Conservation (phyloP, 2,797 vertebrate genomes). For the Garrulus glandarius region DNA sequence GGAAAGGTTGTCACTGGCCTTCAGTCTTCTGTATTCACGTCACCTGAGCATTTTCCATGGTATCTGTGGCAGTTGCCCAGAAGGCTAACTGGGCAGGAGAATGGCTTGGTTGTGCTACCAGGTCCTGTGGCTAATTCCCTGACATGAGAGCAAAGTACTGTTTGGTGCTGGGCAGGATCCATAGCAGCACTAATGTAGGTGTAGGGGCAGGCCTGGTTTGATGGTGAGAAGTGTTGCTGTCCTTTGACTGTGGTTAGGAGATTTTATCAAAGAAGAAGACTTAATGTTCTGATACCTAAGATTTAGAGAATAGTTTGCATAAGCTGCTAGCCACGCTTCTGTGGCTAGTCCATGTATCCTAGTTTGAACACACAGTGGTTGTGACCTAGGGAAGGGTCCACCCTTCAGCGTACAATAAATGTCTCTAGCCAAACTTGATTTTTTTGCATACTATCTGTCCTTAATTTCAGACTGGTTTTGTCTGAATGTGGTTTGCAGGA, state of each 20-base stretch:
- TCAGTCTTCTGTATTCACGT: neutral
- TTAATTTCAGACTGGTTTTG: neutral
- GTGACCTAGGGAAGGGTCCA: neutral
- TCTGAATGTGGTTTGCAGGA: neutral
- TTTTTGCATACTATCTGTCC: neutral
- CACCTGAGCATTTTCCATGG: neutral
- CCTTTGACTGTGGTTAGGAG: neutral
- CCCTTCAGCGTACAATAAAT: neutral
- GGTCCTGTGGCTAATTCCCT: neutral
- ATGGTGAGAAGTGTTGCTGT: neutral
- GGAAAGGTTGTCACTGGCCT: neutral
- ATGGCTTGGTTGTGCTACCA: neutral
- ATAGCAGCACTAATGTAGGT: neutral
- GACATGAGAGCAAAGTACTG: neutral
- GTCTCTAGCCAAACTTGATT: neutral
- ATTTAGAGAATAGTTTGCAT: neutral
- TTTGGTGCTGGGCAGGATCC: neutral
- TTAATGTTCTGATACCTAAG: neutral
- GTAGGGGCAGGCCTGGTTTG: neutral
- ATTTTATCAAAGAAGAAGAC: neutral
- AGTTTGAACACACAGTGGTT: neutral
- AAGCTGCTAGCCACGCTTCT: neutral
- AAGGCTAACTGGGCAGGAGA: neutral
- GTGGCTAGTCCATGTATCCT: neutral
- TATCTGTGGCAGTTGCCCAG: neutral